Conservation (phyloP, 2,888 invertebrate genomes). For the Entomobrya multifasciata region DNA sequence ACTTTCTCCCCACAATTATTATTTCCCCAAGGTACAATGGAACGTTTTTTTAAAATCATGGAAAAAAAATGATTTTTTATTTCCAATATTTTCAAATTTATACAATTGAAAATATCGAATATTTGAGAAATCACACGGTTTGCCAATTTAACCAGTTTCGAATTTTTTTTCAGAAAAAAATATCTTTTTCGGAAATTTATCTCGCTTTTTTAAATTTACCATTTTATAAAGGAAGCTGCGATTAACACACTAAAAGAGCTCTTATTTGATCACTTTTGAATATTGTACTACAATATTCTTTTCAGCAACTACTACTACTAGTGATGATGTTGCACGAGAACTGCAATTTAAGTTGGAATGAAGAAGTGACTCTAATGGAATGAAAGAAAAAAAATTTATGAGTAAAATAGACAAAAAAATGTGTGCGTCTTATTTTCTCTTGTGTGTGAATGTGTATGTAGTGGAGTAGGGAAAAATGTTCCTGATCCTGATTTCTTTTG, state of each 20-base stretch:
- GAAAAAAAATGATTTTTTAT: not conserved
- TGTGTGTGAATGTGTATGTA: not conserved
- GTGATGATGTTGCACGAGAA: conserved; percentile 25
- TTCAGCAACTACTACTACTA: not conserved
- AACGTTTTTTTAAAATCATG: not conserved
- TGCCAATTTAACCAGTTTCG: conserved; percentile 29
- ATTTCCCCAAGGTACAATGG: not conserved
- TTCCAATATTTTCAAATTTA: not conserved
- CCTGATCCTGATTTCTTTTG: not conserved
- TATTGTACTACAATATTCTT: no score
- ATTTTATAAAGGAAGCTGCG: conserved; percentile 36
- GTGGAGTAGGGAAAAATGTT: not conserved
- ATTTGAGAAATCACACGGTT: conserved; percentile 23
- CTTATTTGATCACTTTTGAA: conserved; percentile 13
- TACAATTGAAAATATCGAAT: not conserved
- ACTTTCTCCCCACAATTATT: not conserved
- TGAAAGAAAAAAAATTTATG: conserved; percentile 58
- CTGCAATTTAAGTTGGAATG: conserved; percentile 68
- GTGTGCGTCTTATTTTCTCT: no score
- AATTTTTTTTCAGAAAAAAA: conserved; percentile 2
- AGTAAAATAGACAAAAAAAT: conserved; percentile 43
- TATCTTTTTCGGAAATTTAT: no score
- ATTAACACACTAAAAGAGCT: conserved; percentile 12
- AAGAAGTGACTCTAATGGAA: conserved; percentile 65
- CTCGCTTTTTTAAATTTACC: conserved; percentile 62